Conservation (phyloP, 2,113 vertebrate genomes). For the Tetrax tetrax region DNA sequence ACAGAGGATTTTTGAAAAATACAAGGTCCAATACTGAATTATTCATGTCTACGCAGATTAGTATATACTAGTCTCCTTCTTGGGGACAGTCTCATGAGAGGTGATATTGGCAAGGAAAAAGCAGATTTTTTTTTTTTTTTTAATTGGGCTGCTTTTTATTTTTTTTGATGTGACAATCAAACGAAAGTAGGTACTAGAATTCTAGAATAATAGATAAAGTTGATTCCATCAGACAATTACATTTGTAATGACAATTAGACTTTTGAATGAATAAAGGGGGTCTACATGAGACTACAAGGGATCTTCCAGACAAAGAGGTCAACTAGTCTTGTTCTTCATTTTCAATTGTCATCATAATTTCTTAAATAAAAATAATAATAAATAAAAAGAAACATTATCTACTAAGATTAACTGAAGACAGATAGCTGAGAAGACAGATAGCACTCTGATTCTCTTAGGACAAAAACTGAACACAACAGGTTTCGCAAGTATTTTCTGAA, state of each 20-base stretch:
- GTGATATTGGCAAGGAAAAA: neutral
- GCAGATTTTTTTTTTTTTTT: neutral
- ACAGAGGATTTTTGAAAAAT: neutral
- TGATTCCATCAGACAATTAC: neutral
- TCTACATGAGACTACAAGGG: neutral
- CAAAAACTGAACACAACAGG: neutral
- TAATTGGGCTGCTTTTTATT: neutral
- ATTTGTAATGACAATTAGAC: neutral
- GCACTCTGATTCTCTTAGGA: neutral
- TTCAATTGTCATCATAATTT: fast-evolving
- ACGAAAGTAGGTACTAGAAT: no score
- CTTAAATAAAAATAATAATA: neutral
- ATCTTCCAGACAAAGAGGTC: neutral
- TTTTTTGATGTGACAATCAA: no score
- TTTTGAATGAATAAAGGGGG: neutral
- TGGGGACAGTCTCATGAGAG: neutral
- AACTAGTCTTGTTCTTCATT: neutral
- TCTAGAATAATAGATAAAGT: neutral
- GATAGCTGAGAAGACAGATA: neutral
- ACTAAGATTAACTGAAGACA: neutral
- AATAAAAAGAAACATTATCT: neutral
- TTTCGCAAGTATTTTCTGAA: neutral
- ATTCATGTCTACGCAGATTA: neutral
- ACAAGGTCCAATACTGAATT: neutral
- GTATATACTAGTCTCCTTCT: neutral